These are phyloP conservation scores for Teleopsis dalmanni DNA, from an alignment of 1,140 invertebrate species.

Conservation along the genomic window DNA sequence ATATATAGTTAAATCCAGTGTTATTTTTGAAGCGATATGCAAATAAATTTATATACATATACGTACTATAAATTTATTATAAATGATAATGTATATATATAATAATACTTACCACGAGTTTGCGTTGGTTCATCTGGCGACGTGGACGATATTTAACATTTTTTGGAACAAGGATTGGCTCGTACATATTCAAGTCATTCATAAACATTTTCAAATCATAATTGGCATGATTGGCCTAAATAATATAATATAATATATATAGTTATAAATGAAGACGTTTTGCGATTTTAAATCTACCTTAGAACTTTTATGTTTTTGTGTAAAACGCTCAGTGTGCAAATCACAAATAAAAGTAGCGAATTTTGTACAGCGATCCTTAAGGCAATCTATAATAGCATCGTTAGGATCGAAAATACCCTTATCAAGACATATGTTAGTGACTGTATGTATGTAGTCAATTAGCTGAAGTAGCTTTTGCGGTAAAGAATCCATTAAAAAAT, in stretches of 20 bases:
- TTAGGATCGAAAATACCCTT: constrained; percentile 28
- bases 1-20: no score
- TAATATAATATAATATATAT: no score
- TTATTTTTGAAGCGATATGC: no score
- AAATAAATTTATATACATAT: no score
- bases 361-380: constrained; percentile 27
- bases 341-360: constrained; percentile 31
- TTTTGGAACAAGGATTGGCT: constrained; percentile 28
- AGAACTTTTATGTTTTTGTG: constrained; percentile 17
- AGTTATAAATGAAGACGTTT: no score
- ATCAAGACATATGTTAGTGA: constrained; percentile 30
- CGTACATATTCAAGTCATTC: constrained; percentile 32
- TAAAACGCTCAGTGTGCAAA: constrained; percentile 30
- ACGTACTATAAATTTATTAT: no score
- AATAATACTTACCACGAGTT: neutral
- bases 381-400: constrained; percentile 31
- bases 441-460: constrained; percentile 33
- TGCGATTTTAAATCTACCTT: constrained; percentile 7
- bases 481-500: constrained; percentile 33
- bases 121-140: neutral
- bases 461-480: constrained; percentile 33
- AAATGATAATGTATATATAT: no score
- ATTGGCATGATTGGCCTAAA: no score
- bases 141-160: neutral
- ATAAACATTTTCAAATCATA: constrained; percentile 38